Evolutionary conservation across 2,797 vertebrate genomes (phyloP).

Genomic region (Alauda arvensis): DNA sequence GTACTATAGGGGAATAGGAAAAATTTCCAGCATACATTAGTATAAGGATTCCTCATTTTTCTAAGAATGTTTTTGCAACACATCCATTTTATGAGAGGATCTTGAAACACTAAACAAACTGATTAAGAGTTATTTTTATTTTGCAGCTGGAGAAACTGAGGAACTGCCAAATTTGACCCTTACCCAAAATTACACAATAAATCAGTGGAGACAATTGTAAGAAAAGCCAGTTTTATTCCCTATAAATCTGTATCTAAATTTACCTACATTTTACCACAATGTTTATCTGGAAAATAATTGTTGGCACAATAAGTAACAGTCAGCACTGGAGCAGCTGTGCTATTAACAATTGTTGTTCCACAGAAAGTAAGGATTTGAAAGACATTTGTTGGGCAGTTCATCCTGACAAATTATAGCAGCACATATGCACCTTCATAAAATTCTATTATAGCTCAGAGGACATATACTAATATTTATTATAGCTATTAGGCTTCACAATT

Average conservation of each 20-base stretch:
- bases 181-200: neutral
- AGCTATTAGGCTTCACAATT: neutral
- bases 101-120: neutral
- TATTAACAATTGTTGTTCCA: neutral
- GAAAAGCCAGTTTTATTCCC: neutral
- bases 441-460: neutral
- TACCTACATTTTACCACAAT: neutral
- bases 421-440: neutral
- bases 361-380: neutral
- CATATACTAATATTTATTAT: conserved; percentile 13
- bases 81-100: neutral
- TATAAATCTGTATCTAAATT: neutral
- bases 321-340: neutral
- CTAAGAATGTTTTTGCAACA: neutral
- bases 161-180: neutral
- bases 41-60: neutral
- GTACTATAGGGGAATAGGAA: neutral
- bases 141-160: neutral
- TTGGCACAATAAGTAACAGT: neutral
- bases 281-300: neutral
- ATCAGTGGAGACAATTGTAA: neutral
- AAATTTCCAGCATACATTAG: neutral
- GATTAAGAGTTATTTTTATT: neutral
- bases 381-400: neutral
- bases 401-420: neutral